Evolutionary conservation across 2,888 invertebrate species (phyloP).

Genomic region (Sisyra terminalis): DNA sequence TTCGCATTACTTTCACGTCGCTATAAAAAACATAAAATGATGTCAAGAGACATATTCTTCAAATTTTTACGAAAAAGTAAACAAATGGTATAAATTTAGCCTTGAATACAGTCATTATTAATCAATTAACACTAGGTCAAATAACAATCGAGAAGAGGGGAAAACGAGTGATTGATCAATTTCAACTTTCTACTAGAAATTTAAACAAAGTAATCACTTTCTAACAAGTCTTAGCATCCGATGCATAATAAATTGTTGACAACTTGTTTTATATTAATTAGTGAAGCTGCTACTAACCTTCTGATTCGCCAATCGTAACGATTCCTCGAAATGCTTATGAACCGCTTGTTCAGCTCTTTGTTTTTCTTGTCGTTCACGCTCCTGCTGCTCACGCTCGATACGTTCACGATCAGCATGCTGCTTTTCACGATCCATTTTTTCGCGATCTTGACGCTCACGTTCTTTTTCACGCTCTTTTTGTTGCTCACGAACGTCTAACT

Average conservation of each 20-base stretch:
- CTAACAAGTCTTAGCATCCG: too few species aligned
- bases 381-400: conserved; percentile 26
- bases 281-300: conserved; percentile 34
- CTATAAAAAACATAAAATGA: conserved; percentile 7
- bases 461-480: conserved; percentile 32
- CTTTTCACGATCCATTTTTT: conserved; percentile 31
- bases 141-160: too few species aligned
- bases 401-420: conserved; percentile 34
- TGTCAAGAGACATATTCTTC: too few species aligned
- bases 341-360: conserved; percentile 48
- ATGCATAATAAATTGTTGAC: too few species aligned
- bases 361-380: conserved; percentile 41
- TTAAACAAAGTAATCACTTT: too few species aligned
- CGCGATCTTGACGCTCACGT: conserved; percentile 31
- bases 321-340: conserved; percentile 81
- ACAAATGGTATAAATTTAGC: too few species aligned
- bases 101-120: too few species aligned
- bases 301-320: conserved; percentile 59
- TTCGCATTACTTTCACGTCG: conserved; percentile 13
- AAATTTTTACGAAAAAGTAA: too few species aligned
- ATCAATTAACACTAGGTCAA: too few species aligned
- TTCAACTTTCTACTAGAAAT: too few species aligned
- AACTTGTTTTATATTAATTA: too few species aligned
- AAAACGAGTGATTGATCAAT: too few species aligned
- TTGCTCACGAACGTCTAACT: conserved; percentile 49